A percentile compares a stretch with the other conserved stretches of the same genome.
Evolutionary conservation across 2,888 invertebrate genomes (phyloP).

Genomic region (Drosophila diplacantha): DNA sequence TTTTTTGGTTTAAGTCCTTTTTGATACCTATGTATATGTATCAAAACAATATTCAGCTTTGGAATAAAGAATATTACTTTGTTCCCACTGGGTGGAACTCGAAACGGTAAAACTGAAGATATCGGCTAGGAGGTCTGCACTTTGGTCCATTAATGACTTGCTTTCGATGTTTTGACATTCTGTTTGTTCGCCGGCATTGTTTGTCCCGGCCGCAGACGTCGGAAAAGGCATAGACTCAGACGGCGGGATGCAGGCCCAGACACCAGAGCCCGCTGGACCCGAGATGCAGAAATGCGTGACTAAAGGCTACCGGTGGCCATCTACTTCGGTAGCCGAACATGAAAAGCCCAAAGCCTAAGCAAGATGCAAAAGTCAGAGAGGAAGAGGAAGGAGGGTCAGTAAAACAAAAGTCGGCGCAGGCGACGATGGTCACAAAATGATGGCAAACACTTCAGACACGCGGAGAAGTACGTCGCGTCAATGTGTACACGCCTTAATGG

Average conservation of each 20-base stretch:
- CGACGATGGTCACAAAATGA: slow-evolving; percentile 55
- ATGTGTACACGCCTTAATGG: slow-evolving; percentile 77
- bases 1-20: no score
- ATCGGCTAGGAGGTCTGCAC: slow-evolving; percentile 27
- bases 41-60: not conserved
- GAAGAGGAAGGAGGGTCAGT: slow-evolving; percentile 45
- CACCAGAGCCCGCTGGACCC: slow-evolving; percentile 23
- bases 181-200: slow-evolving; percentile 54
- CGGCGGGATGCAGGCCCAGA: slow-evolving; percentile 18
- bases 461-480: slow-evolving; percentile 64
- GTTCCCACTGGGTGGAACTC: not conserved
- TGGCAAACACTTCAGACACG: slow-evolving; percentile 69
- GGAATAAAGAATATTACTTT: not conserved
- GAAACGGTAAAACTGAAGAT: not conserved
- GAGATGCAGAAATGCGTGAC: slow-evolving; percentile 74
- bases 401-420: slow-evolving; percentile 59
- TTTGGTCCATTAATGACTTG: slow-evolving; percentile 63
- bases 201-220: slow-evolving; percentile 50
- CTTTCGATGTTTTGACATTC: slow-evolving; percentile 65
- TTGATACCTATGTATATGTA: no score
- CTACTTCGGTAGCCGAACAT: slow-evolving; percentile 72
- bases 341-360: slow-evolving; percentile 48
- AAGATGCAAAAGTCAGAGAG: slow-evolving; percentile 65
- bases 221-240: slow-evolving; percentile 23
- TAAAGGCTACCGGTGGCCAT: slow-evolving; percentile 71